Evolutionary conservation across 2,888 invertebrate genomes (phyloP).

Genomic region (Himalopsyche kuldschensis): DNA sequence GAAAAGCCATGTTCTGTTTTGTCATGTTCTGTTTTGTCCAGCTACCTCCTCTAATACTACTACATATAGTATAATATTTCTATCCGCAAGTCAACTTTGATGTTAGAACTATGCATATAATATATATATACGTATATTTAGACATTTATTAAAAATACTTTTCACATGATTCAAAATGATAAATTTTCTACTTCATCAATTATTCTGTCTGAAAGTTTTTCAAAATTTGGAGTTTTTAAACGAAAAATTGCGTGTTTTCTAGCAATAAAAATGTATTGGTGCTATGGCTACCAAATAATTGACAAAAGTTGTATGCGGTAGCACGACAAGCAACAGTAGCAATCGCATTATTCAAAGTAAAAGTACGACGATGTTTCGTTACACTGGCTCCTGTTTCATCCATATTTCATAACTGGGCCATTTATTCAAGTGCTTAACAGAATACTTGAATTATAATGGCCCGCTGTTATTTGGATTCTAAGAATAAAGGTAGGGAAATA

Average conservation of each 20-base stretch:
- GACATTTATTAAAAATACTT: background rate
- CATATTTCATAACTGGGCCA: conserved; percentile 32
- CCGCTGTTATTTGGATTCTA: conserved; percentile 25
- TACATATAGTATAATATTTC: no score
- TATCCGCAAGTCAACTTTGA: no score
- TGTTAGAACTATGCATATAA: no score
- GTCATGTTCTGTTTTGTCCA: no score
- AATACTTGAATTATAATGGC: conserved; percentile 32
- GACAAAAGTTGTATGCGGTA: background rate
- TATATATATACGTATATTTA: no score
- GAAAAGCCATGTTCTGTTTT: no score
- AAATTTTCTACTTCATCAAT: background rate
- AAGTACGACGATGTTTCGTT: background rate
- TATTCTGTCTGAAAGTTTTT: background rate
- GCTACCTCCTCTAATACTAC: no score
- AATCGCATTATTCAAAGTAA: background rate
- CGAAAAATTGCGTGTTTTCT: background rate
- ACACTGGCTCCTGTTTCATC: conserved; percentile 6
- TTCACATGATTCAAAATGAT: background rate
- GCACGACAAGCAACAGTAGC: background rate
- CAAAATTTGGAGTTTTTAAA: background rate
- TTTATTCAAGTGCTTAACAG: conserved; percentile 30
- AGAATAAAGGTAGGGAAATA: conserved; percentile 13
- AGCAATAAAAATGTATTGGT: background rate
- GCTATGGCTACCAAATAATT: background rate